Evolutionary conservation across 1,140 invertebrate genomes (phyloP).

Genomic region (Drosophila kohkoa): DNA sequence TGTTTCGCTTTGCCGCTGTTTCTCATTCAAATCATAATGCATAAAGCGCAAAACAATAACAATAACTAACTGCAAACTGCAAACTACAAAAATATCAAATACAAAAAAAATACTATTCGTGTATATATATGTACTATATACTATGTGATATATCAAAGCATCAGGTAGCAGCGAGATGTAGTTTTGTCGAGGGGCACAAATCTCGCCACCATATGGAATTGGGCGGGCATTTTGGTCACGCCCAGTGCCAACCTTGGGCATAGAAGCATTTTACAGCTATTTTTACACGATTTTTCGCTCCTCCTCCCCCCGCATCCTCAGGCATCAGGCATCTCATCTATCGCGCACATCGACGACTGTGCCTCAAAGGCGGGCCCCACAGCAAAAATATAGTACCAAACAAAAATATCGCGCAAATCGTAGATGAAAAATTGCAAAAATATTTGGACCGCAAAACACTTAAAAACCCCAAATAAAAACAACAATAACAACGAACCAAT

Average conservation of each 20-base stretch:
- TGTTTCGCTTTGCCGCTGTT: neutral
- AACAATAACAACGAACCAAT: slow-evolving; percentile 21
- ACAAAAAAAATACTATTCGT: neutral
- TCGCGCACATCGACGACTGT: neutral
- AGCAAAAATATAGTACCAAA: slow-evolving; percentile 1
- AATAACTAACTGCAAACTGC: slow-evolving; percentile 24
- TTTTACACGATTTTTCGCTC: slow-evolving; percentile 57
- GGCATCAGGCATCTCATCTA: neutral
- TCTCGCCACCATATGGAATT: slow-evolving; percentile 42
- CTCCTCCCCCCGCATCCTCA: neutral
- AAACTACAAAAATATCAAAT: slow-evolving; percentile 22
- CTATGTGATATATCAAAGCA: slow-evolving; percentile 7
- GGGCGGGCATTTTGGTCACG: slow-evolving; percentile 26
- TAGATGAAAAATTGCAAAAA: slow-evolving; percentile 47
- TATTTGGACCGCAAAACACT: slow-evolving; percentile 60
- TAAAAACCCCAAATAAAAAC: slow-evolving; percentile 34
- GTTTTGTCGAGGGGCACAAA: slow-evolving; percentile 22
- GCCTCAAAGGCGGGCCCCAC: slow-evolving; percentile 24
- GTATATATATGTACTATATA: neutral
- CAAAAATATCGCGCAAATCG: slow-evolving; percentile 59
- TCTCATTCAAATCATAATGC: slow-evolving; percentile 10
- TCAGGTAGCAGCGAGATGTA: slow-evolving; percentile 27
- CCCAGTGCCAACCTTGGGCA: slow-evolving; percentile 48
- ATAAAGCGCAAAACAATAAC: slow-evolving; percentile 10
- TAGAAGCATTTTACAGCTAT: slow-evolving; percentile 66